phyloP scores from a whole-genome alignment of 2,113 vertebrate species.

The Dromaius novaehollandiae region DNA sequence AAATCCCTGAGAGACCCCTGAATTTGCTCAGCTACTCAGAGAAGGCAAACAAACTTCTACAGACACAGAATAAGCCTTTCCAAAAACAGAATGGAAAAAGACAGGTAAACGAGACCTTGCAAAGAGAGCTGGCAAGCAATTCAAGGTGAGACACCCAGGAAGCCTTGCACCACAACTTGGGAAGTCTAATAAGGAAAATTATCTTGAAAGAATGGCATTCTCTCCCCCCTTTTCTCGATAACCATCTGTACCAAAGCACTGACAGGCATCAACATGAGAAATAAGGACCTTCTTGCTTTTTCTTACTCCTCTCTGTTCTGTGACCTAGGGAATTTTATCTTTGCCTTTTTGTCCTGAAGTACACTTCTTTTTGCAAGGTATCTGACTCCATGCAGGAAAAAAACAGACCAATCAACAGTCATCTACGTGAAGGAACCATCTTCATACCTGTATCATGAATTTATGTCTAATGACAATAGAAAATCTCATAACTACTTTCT shows the following conservation, averaged over 20 bases:
- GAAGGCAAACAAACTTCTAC: background rate
- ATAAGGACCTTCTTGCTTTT: background rate
- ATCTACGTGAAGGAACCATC: background rate
- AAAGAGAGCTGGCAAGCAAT: background rate
- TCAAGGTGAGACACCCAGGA: background rate
- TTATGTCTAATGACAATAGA: background rate
- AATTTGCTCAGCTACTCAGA: background rate
- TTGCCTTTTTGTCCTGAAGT: background rate
- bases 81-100: background rate
- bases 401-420: background rate
- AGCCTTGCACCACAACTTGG: rapidly evolving
- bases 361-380: background rate
- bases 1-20: background rate
- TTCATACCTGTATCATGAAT: background rate
- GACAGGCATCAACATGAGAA: background rate
- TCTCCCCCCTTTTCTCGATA: background rate
- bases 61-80: background rate
- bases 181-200: background rate
- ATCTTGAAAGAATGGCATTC: background rate
- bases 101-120: background rate
- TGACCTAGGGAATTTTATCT: background rate
- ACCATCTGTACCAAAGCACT: background rate
- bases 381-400: background rate
- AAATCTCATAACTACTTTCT: background rate
- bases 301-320: background rate